Evolutionary conservation across 2,888 invertebrate genomes (phyloP), one percentile per base, ranked within the genome.

Genomic region (Capitulum mitella): DNA sequence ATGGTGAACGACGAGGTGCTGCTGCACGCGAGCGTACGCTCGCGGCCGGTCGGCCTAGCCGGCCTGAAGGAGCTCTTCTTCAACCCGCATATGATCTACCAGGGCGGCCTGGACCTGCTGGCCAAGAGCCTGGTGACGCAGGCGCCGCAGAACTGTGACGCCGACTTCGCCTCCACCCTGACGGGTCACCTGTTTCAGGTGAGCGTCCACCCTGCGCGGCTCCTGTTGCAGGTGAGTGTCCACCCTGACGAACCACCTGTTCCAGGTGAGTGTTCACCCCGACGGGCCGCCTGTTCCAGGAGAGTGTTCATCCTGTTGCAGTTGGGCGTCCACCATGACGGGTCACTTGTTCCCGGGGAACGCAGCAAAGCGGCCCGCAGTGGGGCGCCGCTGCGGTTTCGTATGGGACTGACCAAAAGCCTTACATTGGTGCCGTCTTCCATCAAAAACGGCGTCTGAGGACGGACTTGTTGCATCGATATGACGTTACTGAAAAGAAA

Each of bases 161-260:
- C n/a, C 48, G 19, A 14, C 16, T 76, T 76, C 76, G 76, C 76
- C 34, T 19, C 22, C 16, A 26, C 61, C 6, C 79, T 81, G 54
- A 80, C 80, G 8, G 80, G 79, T 40, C 78, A 77, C 16, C 78
- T 81, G 29, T 81, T 81, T 78, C 78, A 80, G 70, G 70, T 70
- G n/a, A n/a, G n/a, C n/a, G n/a, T n/a, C n/a, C n/a, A n/a, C n/a
- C n/a, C n/a, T n/a, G n/a, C n/a, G n/a, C n/a, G 79, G 46, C 78
- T 74, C 16, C 78, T 81, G 29, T 81, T 81, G 78, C 78, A 80
- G 70, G 70, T 70, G n/a, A n/a, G n/a, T n/a, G n/a, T n/a, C n/a
- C n/a, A n/a, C n/a, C n/a, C n/a, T n/a, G n/a, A n/a, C n/a, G n/a
- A n/a, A 79, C 37, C 78, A 77, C 16, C 78, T 81, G 29, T 81